These are phyloP conservation scores for Euleptes europaea DNA, from an alignment of 2,113 vertebrate species.

Conservation along the genomic window DNA sequence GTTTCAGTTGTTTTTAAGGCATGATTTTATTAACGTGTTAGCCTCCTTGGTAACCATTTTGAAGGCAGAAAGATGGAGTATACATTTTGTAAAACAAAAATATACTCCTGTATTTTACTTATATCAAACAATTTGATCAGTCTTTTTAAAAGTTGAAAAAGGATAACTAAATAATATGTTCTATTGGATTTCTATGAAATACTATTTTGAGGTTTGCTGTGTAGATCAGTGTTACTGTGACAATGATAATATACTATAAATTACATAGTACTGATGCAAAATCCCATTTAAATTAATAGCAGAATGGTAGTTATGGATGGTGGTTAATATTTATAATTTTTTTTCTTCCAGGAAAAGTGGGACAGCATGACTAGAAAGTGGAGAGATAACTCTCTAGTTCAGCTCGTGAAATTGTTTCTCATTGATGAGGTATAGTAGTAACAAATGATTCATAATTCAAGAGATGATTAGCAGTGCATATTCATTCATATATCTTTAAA, in stretches of 20 bases:
- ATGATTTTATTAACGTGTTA: no score
- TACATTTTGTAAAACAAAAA: neutral
- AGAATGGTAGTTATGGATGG: neutral
- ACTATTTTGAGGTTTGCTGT: neutral
- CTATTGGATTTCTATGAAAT: neutral
- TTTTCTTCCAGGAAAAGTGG: constrained; percentile 91
- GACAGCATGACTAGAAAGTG: constrained; percentile 98
- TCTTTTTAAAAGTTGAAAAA: neutral
- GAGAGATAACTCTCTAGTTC: constrained; percentile 91
- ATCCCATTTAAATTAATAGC: neutral
- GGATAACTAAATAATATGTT: neutral
- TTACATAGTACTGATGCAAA: neutral
- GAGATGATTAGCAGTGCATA: neutral
- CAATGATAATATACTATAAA: neutral
- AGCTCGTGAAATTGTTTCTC: constrained; percentile 91
- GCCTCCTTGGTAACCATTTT: no score
- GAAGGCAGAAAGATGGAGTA: no score
- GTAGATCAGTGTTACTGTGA: no score
- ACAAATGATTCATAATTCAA: constrained; percentile 22
- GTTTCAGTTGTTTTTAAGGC: neutral
- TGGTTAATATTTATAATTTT: neutral
- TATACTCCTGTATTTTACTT: neutral
- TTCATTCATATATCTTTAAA: constrained; percentile 20
- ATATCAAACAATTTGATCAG: neutral
- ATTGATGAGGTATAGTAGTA: constrained; percentile 88